phyloP scores from a whole-genome alignment of 2,888 invertebrate genomes.

The Drosophila acutilabella region DNA sequence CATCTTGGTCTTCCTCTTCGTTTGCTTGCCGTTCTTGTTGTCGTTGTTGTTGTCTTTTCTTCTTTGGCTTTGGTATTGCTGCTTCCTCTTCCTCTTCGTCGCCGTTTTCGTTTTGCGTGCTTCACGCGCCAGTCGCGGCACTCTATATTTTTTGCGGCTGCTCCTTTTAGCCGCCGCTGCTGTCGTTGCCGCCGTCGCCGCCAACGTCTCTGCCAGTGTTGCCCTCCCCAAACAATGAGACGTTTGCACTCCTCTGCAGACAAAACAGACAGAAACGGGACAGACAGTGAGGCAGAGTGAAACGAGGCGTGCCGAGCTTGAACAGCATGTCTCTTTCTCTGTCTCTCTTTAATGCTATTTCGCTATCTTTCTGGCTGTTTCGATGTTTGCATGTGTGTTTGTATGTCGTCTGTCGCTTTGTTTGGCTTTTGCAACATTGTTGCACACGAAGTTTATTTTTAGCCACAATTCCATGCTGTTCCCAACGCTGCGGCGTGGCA shows the following conservation, averaged over 20 bases:
- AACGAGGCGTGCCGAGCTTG: slow-evolving; percentile 23
- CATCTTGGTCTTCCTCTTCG: slow-evolving; percentile 22
- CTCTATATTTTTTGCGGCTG: slow-evolving; percentile 65
- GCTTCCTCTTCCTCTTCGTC: slow-evolving; percentile 24
- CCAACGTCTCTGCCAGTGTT: neutral
- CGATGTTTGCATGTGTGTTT: slow-evolving; percentile 19
- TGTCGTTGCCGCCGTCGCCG: slow-evolving; percentile 25
- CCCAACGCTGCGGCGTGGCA: slow-evolving; percentile 30
- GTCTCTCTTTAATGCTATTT: slow-evolving; percentile 6
- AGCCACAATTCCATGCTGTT: slow-evolving; percentile 75
- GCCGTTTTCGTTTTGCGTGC: slow-evolving; percentile 61
- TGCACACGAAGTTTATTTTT: slow-evolving; percentile 75
- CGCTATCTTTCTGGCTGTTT: slow-evolving; percentile 4
- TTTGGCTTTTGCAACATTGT: slow-evolving; percentile 76
- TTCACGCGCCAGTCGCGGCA: slow-evolving; percentile 70
- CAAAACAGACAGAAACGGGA: slow-evolving; percentile 33
- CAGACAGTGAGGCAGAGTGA: slow-evolving; percentile 8
- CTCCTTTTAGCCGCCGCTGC: slow-evolving; percentile 65
- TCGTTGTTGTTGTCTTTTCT: slow-evolving; percentile 23
- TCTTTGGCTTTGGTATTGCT: slow-evolving; percentile 27
- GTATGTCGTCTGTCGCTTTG: slow-evolving; percentile 50
- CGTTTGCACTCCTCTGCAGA: slow-evolving; percentile 60
- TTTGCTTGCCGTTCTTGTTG: slow-evolving; percentile 22
- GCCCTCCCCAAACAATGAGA: slow-evolving; percentile 69
- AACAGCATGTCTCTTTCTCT: slow-evolving; percentile 24